Evolutionary conservation across 2,888 invertebrate species (phyloP).

Genomic region (Marronus borbonicus): DNA sequence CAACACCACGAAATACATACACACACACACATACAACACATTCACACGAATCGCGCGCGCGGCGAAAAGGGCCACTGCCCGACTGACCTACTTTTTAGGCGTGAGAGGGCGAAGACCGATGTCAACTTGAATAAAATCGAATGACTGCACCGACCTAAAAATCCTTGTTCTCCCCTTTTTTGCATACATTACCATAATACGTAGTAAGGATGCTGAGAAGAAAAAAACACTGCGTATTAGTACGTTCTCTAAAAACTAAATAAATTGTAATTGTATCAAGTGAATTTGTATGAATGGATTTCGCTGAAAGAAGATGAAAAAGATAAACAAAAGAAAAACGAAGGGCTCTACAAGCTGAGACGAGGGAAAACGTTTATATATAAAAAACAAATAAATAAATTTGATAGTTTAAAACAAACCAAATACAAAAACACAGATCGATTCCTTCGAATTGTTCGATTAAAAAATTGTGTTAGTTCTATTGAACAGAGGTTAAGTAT

Average conservation of each 20-base stretch:
- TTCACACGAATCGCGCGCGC: conserved; percentile 12
- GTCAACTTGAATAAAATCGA: conserved; percentile 53
- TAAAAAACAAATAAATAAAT: too few species aligned
- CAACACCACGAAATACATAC: too few species aligned
- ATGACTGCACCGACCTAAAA: conserved; percentile 52
- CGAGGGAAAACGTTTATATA: too few species aligned
- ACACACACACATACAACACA: too few species aligned
- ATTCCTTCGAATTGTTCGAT: too few species aligned
- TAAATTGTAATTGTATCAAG: conserved; percentile 14
- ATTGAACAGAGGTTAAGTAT: too few species aligned
- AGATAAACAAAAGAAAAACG: too few species aligned
- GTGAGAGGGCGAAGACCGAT: conserved; percentile 61
- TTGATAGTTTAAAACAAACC: too few species aligned
- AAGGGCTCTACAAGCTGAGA: too few species aligned
- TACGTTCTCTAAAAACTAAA: conserved; percentile 1
- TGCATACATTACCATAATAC: conserved; percentile 33
- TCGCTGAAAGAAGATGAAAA: too few species aligned
- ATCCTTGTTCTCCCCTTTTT: conserved; percentile 47
- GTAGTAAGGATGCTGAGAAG: conserved; percentile 9
- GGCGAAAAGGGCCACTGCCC: conserved; percentile 56
- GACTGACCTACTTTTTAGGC: conserved; percentile 62
- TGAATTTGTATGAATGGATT: conserved; percentile 6
- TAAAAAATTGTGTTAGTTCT: too few species aligned
- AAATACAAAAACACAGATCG: too few species aligned
- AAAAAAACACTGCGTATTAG: conserved; percentile 21